A percentile compares a stretch with the other conserved stretches of the same genome.
Evolutionary conservation across 2,888 invertebrate species (phyloP).

Genomic region (Hypsopygia costalis): DNA sequence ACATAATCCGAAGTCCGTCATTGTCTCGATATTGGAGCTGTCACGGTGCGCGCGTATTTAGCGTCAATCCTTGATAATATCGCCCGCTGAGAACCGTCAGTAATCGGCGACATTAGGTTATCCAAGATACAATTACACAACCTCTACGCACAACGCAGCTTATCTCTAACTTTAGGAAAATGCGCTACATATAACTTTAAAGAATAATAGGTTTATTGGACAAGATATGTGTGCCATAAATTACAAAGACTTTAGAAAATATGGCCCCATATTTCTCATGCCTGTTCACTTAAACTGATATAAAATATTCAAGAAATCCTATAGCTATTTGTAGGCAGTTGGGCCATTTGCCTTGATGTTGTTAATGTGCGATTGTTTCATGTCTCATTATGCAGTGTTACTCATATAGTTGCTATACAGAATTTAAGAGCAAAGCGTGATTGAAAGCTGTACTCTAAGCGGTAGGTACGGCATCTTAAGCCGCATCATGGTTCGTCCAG

Average conservation of each 20-base stretch:
- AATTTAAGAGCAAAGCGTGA: constrained; percentile 27
- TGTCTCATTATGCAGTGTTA: constrained; percentile 9
- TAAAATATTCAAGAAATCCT: too few relatives aligned
- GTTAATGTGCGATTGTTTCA: constrained; percentile 4
- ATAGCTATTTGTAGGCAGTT: too few relatives aligned
- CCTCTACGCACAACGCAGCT: constrained; percentile 16
- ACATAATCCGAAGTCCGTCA: constrained; percentile 65
- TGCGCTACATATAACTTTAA: too few relatives aligned
- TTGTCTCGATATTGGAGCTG: constrained; percentile 75
- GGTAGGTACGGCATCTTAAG: constrained; percentile 60
- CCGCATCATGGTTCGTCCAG: constrained; percentile 57
- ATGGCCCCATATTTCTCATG: too few relatives aligned
- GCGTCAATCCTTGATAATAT: constrained; percentile 76
- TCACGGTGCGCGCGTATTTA: constrained; percentile 74
- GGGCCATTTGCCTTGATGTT: too few relatives aligned
- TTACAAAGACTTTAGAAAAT: too few relatives aligned
- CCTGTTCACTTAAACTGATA: too few relatives aligned
- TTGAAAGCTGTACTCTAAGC: constrained; percentile 49
- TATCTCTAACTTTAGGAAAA: too few relatives aligned
- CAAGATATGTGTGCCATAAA: too few relatives aligned
- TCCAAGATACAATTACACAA: constrained; percentile 60
- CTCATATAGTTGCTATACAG: constrained; percentile 7
- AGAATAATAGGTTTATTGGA: too few relatives aligned
- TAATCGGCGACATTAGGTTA: constrained; percentile 62
- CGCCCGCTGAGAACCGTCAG: constrained; percentile 42